Evolutionary conservation across 2,888 invertebrate species (phyloP), one percentile per base, ranked within the genome.

Genomic region (Tenthredo distinguenda): DNA sequence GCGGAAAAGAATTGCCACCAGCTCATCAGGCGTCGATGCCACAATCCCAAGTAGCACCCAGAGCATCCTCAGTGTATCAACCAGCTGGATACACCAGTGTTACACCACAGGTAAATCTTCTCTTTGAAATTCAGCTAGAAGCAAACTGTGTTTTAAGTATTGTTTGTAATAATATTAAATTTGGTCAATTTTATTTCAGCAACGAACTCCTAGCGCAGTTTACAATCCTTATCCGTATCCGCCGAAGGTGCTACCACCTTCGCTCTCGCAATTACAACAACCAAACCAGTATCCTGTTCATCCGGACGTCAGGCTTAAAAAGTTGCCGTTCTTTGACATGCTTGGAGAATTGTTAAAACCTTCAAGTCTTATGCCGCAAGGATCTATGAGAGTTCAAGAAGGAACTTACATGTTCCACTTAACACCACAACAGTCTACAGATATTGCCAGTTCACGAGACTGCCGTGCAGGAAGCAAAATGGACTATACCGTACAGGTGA

Each of bases 271-370:
- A 86, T 88, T 92, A 82, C 92, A 92, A 86, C 91, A 90, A 81
- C 89, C 92, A 3, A 90, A 89, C 47, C 93, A 93, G 86, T 96
- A 96, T 93, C 98, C 98, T 7, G 96, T 98, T 84, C 98, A 98
- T 93, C 98, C 99, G 0, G 98, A 99, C 93, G 98, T 99, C n/a
- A 96, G 96, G 91, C 96, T 99, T 89, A 98, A 98, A 92, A 96
- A 96, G 91, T 94, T 99, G 83, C 99, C 99, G 2, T 99, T 99
- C 94, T 99, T 97, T 93, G 99, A 99, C 93, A 95, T 98, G 87
- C 93, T 98, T 85, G 97, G 96, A 1, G 98, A 98, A 91, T 95
- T 99, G 72, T 95, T 99, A 90, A 98, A 98, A 94, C 98, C 99
- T 0, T 98, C 98, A 34, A 97, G 97, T 86, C 95, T 99, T 92